A percentile compares a stretch with the other conserved stretches of the same genome.
Evolutionary conservation across 1,140 invertebrate genomes (phyloP).

Genomic region (Elymnias hypermnestra): DNA sequence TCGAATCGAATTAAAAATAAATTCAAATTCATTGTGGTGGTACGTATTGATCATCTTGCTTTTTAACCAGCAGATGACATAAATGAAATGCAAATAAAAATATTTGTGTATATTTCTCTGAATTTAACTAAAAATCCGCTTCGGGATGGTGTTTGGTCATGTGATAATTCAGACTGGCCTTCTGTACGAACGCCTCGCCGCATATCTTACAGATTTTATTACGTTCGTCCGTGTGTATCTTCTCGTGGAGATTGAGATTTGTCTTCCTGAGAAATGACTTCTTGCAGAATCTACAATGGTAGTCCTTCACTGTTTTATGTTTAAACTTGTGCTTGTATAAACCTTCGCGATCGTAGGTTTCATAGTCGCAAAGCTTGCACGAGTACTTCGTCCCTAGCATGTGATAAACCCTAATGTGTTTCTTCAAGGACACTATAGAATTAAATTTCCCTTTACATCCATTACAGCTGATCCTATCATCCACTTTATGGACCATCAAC

Average conservation of each 20-base stretch:
- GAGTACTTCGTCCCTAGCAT: constrained; percentile 53
- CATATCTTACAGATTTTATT: constrained; percentile 86
- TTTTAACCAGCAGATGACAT: no score
- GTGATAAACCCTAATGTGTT: constrained; percentile 55
- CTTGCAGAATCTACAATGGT: constrained; percentile 54
- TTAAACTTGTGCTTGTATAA: constrained; percentile 63
- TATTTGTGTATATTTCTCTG: no score
- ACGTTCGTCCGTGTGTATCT: constrained; percentile 87
- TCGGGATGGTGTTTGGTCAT: constrained; percentile 61
- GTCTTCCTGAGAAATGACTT: constrained; percentile 64
- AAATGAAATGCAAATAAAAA: no score
- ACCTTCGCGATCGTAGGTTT: constrained; percentile 48
- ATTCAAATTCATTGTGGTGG: no score
- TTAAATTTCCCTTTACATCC: constrained; percentile 56
- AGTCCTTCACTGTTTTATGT: constrained; percentile 56
- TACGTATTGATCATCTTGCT: no score
- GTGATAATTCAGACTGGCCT: constrained; percentile 72
- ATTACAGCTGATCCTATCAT: constrained; percentile 51
- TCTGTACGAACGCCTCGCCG: constrained; percentile 84
- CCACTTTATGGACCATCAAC: constrained; percentile 40
- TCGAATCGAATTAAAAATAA: no score
- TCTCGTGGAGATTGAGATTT: constrained; percentile 80
- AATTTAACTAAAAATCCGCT: constrained; percentile 35
- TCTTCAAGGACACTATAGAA: constrained; percentile 36
- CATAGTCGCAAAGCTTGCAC: constrained; percentile 56